Evolutionary conservation across 2,113 vertebrate genomes (phyloP).

Genomic region (Dicaeum eximium): DNA sequence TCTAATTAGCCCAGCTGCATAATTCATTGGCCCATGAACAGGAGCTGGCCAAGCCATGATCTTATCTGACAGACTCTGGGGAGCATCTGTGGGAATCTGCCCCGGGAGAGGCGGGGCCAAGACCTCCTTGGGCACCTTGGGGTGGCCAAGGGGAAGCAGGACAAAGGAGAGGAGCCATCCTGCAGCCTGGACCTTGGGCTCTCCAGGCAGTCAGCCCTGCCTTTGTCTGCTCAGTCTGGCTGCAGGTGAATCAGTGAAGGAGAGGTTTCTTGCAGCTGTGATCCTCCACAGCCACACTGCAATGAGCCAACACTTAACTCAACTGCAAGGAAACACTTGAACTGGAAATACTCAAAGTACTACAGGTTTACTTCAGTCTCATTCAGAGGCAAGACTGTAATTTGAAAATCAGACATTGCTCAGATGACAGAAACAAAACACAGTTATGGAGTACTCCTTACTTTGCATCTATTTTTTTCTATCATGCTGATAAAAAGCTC

Average conservation of each 20-base stretch:
- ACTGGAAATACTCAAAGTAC: neutral
- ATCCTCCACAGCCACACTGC: neutral
- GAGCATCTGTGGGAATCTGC: neutral
- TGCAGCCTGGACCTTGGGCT: neutral
- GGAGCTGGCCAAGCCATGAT: neutral
- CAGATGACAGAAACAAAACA: neutral
- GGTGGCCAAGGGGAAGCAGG: neutral
- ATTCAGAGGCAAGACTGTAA: neutral
- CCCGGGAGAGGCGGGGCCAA: neutral
- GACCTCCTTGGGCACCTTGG: accelerated
- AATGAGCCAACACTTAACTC: neutral
- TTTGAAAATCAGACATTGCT: neutral
- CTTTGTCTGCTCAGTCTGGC: neutral
- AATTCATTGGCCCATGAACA: slow-evolving; percentile 2
- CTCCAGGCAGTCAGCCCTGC: neutral
- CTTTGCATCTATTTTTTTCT: slow-evolving; percentile 56
- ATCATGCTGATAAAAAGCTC: slow-evolving; percentile 39
- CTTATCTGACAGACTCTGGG: slow-evolving; percentile 1
- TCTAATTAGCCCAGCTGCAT: slow-evolving; percentile 17
- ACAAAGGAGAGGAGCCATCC: neutral
- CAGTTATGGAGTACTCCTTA: neutral
- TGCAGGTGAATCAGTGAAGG: neutral
- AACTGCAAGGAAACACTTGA: neutral
- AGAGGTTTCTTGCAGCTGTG: neutral
- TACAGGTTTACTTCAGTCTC: neutral